phyloP scores from a whole-genome alignment of 2,113 vertebrate species.

The Pseudolaguvia tuberculata region DNA sequence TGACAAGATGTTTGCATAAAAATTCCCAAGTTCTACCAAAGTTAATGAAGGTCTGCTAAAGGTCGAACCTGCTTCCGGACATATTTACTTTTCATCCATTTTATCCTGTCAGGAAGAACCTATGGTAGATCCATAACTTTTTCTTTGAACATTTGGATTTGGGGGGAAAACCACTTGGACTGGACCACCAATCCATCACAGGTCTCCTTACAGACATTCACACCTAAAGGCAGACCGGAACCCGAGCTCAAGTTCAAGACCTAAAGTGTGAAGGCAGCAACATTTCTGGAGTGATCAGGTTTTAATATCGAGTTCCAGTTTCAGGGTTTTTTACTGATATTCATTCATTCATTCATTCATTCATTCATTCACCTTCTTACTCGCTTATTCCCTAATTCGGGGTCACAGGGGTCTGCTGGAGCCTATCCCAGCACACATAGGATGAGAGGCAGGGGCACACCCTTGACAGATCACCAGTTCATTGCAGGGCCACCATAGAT shows the following conservation, averaged over 20 bases:
- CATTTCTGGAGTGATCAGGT: neutral
- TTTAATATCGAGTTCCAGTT: neutral
- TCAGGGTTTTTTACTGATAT: neutral
- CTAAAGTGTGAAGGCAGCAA: neutral
- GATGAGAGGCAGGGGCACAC: too few species aligned
- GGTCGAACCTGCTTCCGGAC: neutral
- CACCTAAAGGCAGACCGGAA: neutral
- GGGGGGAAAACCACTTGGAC: neutral
- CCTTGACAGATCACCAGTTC: too few species aligned
- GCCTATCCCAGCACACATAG: too few species aligned
- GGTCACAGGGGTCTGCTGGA: too few species aligned
- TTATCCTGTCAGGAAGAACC: neutral
- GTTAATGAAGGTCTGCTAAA: neutral
- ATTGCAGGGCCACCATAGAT: too few species aligned
- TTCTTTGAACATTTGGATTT: neutral
- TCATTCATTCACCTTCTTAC: too few species aligned
- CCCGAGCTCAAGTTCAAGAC: neutral
- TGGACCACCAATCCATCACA: neutral
- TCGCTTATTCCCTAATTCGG: too few species aligned
- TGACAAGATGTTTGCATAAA: neutral
- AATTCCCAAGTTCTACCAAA: neutral
- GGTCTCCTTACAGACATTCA: neutral
- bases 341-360: too few species aligned
- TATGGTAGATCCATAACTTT: neutral
- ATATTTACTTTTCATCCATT: neutral